phyloP scores from a whole-genome alignment of 2,888 invertebrate genomes.

The Idaea dimidiata region DNA sequence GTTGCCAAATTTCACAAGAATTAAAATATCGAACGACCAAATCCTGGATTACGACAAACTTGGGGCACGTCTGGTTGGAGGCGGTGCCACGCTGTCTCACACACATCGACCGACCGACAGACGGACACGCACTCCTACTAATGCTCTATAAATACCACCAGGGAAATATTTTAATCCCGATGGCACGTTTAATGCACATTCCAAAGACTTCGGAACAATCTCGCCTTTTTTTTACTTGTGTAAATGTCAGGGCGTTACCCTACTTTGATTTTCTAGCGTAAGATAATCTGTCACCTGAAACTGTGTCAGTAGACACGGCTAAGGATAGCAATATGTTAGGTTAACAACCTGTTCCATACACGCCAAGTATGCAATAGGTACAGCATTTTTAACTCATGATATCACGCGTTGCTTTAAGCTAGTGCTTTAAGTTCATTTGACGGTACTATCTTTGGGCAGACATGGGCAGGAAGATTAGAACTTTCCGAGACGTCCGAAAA shows the following conservation, averaged over 20 bases:
- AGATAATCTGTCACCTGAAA: slow-evolving; percentile 53
- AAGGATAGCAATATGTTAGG: slow-evolving; percentile 49
- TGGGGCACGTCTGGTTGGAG: slow-evolving; percentile 64
- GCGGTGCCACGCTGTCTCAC: slow-evolving; percentile 80
- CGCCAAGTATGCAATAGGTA: slow-evolving; percentile 28
- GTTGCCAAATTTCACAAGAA: slow-evolving; percentile 35
- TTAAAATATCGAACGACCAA: slow-evolving; percentile 57
- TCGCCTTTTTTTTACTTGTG: slow-evolving; percentile 54
- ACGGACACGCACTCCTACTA: slow-evolving; percentile 72
- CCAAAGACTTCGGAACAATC: slow-evolving; percentile 62
- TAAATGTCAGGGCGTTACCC: slow-evolving; percentile 53
- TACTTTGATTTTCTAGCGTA: slow-evolving; percentile 48
- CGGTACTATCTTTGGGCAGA: slow-evolving; percentile 25
- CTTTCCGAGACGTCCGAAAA: slow-evolving; percentile 61
- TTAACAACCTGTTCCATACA: slow-evolving; percentile 48
- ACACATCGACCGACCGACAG: slow-evolving; percentile 65
- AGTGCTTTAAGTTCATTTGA: slow-evolving; percentile 35
- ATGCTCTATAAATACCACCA: slow-evolving; percentile 75
- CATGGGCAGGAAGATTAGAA: slow-evolving; percentile 56
- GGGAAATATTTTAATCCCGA: slow-evolving; percentile 79
- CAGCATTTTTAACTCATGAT: slow-evolving; percentile 40
- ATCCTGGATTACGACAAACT: slow-evolving; percentile 67
- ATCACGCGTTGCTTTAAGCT: slow-evolving; percentile 21
- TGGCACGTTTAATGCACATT: slow-evolving; percentile 76
- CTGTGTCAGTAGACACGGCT: slow-evolving; percentile 58